Base-by-base conservation (phyloP, 2,113 vertebrate genomes). In the Pomatorhinus ruficollis region DNA sequence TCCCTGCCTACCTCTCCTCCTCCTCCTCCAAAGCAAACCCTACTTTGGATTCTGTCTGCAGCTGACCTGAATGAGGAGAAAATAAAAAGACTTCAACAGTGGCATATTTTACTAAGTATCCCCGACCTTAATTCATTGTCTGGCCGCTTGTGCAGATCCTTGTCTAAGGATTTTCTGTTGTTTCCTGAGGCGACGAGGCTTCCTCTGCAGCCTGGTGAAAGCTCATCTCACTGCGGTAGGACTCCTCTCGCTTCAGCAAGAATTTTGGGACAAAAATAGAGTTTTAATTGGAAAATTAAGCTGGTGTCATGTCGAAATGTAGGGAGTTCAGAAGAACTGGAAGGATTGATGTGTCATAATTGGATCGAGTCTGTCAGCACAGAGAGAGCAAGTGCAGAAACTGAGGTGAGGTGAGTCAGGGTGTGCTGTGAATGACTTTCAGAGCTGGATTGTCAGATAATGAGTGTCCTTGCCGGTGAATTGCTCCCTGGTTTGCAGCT, bases 291-390 rank as follows among this genome's bases (percentile, higher is more conserved):
- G n/a, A 35, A 91, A 93, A 57, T 17, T 14, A 49, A 64, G 37
- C n/a, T 52, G 69, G 68, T 20, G 33, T 35, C 45, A n/a, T 56
- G 40, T 30, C 45, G 33, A 87, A 89, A 80, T 44, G 61, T 31
- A 30, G 37, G 10, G 33, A 83, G n/a, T n/a, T 50, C 16, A 14
- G 65, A 50, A 59, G 56, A 68, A 40, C 0, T 49, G 54, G n/a
- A 66, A 68, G 33, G n/a, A 25, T 3, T 37, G 25, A 13, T n/a
- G 15, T 3, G 10, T 25, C 13, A 1, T 42, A 37, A 63, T 0
- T 2, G n/a, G 52, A 42, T 61, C 0, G 3, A 59, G 13, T 52
- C 40, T 45, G 7, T 35, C 68, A 44, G 20, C 14, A 15, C 23
- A 21, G 50, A 42, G 60, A 47, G 40, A 70, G 23, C 50, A 21